These are phyloP conservation scores for Pituophis catenifer DNA, from an alignment of 2,113 vertebrate genomes.

Conservation along the genomic window DNA sequence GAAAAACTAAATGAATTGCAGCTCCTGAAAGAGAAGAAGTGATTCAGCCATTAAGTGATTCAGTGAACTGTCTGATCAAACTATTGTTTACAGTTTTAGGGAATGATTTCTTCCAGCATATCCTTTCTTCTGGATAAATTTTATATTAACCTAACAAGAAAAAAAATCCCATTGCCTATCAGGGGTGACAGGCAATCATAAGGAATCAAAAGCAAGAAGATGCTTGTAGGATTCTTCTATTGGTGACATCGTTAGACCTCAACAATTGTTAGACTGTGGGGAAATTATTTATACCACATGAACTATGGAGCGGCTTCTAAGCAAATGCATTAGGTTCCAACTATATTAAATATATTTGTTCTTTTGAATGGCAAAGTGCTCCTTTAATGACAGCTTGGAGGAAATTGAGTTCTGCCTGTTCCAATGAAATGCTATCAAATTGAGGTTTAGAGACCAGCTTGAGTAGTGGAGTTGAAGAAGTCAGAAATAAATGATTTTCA, in stretches of 20 bases:
- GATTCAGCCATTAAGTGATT: conserved; percentile 20
- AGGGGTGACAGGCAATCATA: neutral
- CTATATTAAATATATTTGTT: neutral
- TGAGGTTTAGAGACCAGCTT: neutral
- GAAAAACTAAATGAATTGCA: neutral
- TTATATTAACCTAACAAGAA: conserved; percentile 12
- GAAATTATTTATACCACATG: neutral
- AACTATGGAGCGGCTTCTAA: neutral
- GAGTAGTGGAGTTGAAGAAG: neutral
- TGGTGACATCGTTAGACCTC: neutral
- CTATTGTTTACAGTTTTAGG: neutral
- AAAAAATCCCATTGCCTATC: neutral
- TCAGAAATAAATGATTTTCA: neutral
- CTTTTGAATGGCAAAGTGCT: neutral
- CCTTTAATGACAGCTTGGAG: neutral
- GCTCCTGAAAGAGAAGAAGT: conserved; percentile 12
- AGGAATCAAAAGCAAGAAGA: neutral
- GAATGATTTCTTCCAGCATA: neutral
- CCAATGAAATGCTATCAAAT: neutral
- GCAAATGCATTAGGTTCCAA: neutral
- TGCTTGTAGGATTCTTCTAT: neutral
- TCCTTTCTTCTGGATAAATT: conserved; percentile 5
- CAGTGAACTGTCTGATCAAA: conserved; percentile 9
- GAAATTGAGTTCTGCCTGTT: neutral
- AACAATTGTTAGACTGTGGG: neutral